Percentiles rank a stretch among this genome's conserved stretches.
phyloP scores from a whole-genome alignment of 2,888 invertebrate genomes.

The Diarsia dahlii region DNA sequence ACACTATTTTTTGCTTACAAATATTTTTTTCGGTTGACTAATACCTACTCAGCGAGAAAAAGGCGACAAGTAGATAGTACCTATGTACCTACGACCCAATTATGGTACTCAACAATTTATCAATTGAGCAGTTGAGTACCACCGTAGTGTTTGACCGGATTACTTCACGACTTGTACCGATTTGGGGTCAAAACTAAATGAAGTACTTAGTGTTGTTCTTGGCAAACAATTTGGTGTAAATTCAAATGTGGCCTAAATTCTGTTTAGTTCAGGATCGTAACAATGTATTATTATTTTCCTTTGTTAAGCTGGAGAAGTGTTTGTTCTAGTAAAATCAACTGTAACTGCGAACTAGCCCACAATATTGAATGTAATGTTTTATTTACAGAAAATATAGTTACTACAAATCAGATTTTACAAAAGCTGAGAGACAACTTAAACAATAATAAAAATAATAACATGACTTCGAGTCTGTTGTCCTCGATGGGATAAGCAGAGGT shows the following conservation, averaged over 20 bases:
- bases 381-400: neutral
- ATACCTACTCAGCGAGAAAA: slow-evolving; percentile 33
- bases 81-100: slow-evolving; percentile 28
- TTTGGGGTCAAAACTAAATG: slow-evolving; percentile 42
- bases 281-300: neutral
- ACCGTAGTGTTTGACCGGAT: slow-evolving; percentile 51
- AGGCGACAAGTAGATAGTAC: slow-evolving; percentile 39
- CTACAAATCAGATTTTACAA: neutral
- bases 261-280: slow-evolving; percentile 17
- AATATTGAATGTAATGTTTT: neutral
- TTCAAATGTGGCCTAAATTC: slow-evolving; percentile 28
- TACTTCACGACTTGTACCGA: slow-evolving; percentile 30
- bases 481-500: no score
- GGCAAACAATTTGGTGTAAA: slow-evolving; percentile 25
- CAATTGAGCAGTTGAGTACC: slow-evolving; percentile 50
- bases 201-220: slow-evolving; percentile 41
- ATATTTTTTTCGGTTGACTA: slow-evolving; percentile 26
- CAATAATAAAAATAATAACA: neutral
- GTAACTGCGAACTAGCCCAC: neutral
- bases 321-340: slow-evolving; percentile 6
- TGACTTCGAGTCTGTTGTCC: no score
- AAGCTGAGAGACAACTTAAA: neutral
- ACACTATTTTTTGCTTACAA: slow-evolving; percentile 28
- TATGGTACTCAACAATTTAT: slow-evolving; percentile 47
- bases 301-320: slow-evolving; percentile 4